Evolutionary conservation across 2,113 vertebrate species (phyloP).

Genomic region (Lagenorhynchus albirostris): DNA sequence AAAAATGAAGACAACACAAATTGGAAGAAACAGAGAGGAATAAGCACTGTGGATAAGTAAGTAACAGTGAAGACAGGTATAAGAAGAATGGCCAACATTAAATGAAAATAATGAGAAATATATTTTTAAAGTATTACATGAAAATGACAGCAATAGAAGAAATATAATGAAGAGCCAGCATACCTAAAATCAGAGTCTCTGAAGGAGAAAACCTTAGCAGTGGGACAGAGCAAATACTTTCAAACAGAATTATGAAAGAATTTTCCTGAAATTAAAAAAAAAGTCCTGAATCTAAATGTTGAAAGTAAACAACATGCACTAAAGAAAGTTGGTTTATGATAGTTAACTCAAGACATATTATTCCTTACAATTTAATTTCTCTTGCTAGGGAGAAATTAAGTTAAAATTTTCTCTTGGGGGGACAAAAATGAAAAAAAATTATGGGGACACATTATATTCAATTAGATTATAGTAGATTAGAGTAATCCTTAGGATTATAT

Average conservation of each 20-base stretch:
- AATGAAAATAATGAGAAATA: background rate
- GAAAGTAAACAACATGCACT: background rate
- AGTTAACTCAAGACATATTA: background rate
- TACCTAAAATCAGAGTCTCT: background rate
- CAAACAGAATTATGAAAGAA: background rate
- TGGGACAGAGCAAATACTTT: background rate
- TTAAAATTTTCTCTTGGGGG: background rate
- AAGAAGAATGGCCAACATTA: background rate
- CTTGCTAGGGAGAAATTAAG: background rate
- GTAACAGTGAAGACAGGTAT: background rate
- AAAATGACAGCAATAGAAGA: background rate
- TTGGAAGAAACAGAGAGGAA: background rate
- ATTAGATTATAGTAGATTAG: background rate
- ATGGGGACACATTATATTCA: background rate
- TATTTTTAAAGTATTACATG: background rate
- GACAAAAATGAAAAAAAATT: background rate
- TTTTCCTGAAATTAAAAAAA: background rate
- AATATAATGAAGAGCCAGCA: background rate
- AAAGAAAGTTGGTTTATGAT: background rate
- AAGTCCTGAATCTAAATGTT: background rate
- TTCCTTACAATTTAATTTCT: constrained; percentile 6
- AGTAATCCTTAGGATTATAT: background rate
- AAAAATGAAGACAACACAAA: background rate
- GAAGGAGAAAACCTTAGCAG: background rate
- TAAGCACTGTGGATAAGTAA: background rate